These are phyloP conservation scores for Clarias macrocephalus DNA, from an alignment of 2,113 vertebrate species.

Conservation along the genomic window DNA sequence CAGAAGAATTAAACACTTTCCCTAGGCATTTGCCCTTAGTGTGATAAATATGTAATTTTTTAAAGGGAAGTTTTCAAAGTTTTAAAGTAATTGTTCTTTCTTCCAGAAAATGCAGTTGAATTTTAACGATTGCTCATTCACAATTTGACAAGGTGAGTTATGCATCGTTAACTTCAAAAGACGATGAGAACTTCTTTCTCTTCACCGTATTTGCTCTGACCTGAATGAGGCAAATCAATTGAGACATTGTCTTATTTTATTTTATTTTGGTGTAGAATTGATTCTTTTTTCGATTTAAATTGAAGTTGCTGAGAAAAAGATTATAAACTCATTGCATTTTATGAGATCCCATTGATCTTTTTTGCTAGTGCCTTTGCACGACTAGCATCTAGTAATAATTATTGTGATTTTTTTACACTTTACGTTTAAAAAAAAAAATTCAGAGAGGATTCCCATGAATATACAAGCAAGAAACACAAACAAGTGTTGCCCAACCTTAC, in stretches of 20 bases:
- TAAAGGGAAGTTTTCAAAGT: neutral
- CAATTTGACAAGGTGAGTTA: neutral
- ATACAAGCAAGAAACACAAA: neutral
- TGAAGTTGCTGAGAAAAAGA: neutral
- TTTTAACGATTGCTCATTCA: neutral
- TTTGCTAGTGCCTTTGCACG: neutral
- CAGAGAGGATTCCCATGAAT: too few species aligned
- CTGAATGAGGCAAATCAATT: neutral
- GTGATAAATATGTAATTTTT: neutral
- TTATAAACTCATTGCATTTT: neutral
- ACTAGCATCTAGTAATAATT: neutral
- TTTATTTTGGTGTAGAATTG: neutral
- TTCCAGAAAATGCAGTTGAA: neutral
- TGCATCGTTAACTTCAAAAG: neutral
- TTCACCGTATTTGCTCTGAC: neutral
- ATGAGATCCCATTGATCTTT: neutral
- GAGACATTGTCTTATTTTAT: neutral
- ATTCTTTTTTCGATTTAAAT: neutral
- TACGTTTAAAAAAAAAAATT: too few species aligned
- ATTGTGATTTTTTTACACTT: neutral
- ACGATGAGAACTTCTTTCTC: neutral
- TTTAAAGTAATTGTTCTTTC: neutral
- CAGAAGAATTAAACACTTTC: neutral
- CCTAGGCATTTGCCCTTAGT: neutral
- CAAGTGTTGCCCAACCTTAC: neutral